These are phyloP conservation scores for Troglohyphantes excavatus DNA, from an alignment of 2,888 invertebrate genomes.

Conservation along the genomic window DNA sequence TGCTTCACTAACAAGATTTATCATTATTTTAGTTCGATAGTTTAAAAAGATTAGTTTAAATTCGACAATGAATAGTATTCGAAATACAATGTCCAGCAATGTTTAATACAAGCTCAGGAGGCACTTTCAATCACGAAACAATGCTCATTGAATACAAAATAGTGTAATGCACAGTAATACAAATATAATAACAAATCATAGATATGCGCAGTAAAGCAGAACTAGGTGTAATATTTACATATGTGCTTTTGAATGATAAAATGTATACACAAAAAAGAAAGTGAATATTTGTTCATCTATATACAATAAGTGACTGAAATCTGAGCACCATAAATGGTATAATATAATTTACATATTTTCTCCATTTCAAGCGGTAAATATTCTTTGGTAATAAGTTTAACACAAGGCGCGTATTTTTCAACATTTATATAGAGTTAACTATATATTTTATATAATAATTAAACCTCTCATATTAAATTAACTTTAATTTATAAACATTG, in stretches of 20 bases:
- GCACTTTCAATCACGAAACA: slow-evolving; percentile 28
- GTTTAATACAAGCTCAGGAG: slow-evolving; percentile 57
- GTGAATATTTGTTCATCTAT: slow-evolving; percentile 53
- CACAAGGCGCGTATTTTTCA: background rate
- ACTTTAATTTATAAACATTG: background rate
- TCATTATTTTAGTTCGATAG: too few species aligned
- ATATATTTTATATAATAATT: too few species aligned
- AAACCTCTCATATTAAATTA: too few species aligned
- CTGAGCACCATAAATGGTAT: slow-evolving; percentile 58
- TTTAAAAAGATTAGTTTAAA: background rate
- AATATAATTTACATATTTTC: slow-evolving; percentile 29
- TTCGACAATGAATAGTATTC: background rate
- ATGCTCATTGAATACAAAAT: background rate
- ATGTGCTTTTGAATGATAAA: slow-evolving; percentile 60
- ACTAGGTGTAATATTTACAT: slow-evolving; percentile 63
- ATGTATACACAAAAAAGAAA: slow-evolving; percentile 46
- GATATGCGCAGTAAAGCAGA: slow-evolving; percentile 47
- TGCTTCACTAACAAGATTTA: background rate
- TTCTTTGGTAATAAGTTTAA: slow-evolving; percentile 37
- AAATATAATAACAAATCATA: slow-evolving; percentile 37
- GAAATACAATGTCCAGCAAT: background rate
- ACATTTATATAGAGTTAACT: too few species aligned
- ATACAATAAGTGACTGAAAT: slow-evolving; percentile 53
- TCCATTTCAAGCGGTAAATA: background rate
- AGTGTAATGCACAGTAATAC: slow-evolving; percentile 23